Evolutionary conservation across 2,113 vertebrate species (phyloP).

Genomic region (Neofelis nebulosa): DNA sequence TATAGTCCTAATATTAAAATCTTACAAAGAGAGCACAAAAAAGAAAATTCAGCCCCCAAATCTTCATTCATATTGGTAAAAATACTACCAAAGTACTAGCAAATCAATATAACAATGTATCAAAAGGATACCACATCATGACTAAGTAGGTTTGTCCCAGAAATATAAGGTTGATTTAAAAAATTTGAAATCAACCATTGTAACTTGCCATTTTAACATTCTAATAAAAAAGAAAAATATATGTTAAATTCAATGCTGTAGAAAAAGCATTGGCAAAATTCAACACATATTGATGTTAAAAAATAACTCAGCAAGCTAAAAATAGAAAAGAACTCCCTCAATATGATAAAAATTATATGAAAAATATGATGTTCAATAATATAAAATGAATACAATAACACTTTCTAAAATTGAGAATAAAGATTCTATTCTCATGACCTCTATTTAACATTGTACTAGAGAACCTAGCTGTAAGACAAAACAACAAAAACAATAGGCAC

Average conservation of each 20-base stretch:
- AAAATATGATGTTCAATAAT: not conserved
- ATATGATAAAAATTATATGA: not conserved
- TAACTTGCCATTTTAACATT: not conserved
- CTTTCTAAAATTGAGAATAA: not conserved
- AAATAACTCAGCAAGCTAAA: not conserved
- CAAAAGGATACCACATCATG: not conserved
- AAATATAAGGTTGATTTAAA: not conserved
- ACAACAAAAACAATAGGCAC: not conserved
- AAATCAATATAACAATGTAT: not conserved
- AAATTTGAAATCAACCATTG: not conserved
- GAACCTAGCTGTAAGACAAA: not conserved
- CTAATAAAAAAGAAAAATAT: not conserved
- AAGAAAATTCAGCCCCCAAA: not conserved
- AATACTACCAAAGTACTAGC: not conserved
- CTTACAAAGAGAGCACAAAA: not conserved
- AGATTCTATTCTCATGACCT: not conserved
- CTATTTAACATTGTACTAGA: not conserved
- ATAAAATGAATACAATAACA: not conserved
- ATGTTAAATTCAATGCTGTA: not conserved
- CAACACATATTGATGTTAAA: not conserved
- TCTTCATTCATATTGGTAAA: not conserved
- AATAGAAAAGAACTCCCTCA: not conserved
- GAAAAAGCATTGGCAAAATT: not conserved
- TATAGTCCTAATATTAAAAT: not conserved
- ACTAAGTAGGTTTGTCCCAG: not conserved